A percentile compares a stretch with the other conserved stretches of the same genome.
Evolutionary conservation across 2,113 vertebrate species (phyloP).

Genomic region (Rhagologus leucostigma): DNA sequence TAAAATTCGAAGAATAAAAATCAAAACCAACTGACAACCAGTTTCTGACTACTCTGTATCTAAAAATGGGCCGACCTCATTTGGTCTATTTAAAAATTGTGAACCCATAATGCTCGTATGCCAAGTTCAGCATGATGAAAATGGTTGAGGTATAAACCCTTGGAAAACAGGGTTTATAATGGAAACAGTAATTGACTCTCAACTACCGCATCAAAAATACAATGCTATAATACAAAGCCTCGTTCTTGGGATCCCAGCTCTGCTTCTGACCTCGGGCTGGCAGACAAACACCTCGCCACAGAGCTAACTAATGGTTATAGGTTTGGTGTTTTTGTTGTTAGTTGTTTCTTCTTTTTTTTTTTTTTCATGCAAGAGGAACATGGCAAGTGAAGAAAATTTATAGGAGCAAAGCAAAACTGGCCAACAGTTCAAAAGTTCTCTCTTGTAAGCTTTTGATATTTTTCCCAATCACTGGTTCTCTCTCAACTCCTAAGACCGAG

Average conservation of each 20-base stretch:
- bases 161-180: slow-evolving; percentile 79
- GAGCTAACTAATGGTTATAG: slow-evolving; percentile 78
- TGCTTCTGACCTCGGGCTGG: slow-evolving; percentile 76
- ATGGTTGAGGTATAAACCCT: slow-evolving; percentile 74
- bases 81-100: slow-evolving; percentile 72
- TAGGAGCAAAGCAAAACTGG: background rate
- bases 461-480: background rate
- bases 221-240: slow-evolving; percentile 75
- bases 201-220: slow-evolving; percentile 78
- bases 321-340: background rate
- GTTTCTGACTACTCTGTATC: slow-evolving; percentile 57
- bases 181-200: slow-evolving; percentile 80
- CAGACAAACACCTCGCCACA: slow-evolving; percentile 74
- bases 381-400: slow-evolving; percentile 43
- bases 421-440: slow-evolving; percentile 12
- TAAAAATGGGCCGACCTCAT: slow-evolving; percentile 74
- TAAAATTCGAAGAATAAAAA: slow-evolving; percentile 47
- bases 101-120: slow-evolving; percentile 57
- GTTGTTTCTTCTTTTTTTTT: background rate
- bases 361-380: background rate
- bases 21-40: slow-evolving; percentile 47
- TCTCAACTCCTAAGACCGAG: background rate
- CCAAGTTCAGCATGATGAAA: slow-evolving; percentile 64
- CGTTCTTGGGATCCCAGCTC: slow-evolving; percentile 60
- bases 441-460: background rate